Conservation (phyloP, 37 sponge, comb jelly and placozoan genomes). For the Ianthella basta region DNA sequence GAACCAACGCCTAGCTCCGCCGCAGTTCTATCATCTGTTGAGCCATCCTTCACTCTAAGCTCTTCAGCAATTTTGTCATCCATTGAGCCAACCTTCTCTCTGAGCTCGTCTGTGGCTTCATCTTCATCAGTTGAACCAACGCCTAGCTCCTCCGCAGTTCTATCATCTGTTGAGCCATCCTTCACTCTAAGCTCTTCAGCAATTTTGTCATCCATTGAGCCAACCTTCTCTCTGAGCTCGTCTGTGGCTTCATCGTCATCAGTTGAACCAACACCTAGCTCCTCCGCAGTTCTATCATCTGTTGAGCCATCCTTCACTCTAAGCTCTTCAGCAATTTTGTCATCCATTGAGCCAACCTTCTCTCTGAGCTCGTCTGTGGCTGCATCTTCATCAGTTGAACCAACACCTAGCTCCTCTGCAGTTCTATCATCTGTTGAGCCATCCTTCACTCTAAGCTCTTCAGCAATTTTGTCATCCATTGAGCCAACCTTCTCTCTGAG, state of each 20-base stretch:
- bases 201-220: not conserved
- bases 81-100: not conserved
- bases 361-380: not conserved
- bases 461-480: not conserved
- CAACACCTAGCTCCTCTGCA: not conserved
- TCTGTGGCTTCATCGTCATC: not conserved
- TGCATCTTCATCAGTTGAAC: not conserved
- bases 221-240: not conserved
- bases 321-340: not conserved
- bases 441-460: not conserved
- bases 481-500: too few species aligned
- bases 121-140: not conserved
- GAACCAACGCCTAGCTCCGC: not conserved
- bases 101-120: not conserved
- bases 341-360: not conserved
- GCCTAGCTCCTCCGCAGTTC: not conserved
- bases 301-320: not conserved
- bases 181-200: not conserved
- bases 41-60: not conserved
- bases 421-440: not conserved
- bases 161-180: not conserved
- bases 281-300: not conserved
- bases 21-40: not conserved
- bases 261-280: not conserved
- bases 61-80: not conserved